Conservation (phyloP, 2,888 invertebrate species). For the Eilema caniola region DNA sequence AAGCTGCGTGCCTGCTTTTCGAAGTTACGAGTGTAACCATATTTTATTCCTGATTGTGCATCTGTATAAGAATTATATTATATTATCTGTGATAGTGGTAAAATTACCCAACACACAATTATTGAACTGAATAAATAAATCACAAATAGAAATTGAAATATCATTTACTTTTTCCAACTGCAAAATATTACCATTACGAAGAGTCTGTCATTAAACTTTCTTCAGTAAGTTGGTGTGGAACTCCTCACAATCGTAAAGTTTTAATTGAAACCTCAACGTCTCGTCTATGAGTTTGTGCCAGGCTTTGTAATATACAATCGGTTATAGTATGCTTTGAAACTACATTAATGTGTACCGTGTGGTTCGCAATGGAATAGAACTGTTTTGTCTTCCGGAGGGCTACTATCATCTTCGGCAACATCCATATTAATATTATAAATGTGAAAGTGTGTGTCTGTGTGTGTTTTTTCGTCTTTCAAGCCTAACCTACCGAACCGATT, state of each 20-base stretch:
- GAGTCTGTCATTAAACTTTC: conserved; percentile 52
- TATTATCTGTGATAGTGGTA: no score
- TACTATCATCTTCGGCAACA: no score
- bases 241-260: conserved; percentile 57
- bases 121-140: conserved; percentile 37
- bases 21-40: no score
- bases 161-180: conserved; percentile 48
- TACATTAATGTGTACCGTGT: conserved; percentile 20
- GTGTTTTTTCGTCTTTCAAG: no score
- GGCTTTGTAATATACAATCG: conserved; percentile 43
- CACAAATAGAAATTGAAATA: conserved; percentile 43
- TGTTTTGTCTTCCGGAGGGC: conserved; percentile 8
- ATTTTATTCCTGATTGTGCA: no score
- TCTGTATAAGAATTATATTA: no score
- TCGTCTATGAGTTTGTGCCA: conserved; percentile 51
- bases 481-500: no score
- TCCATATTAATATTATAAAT: no score
- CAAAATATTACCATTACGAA: conserved; percentile 57
- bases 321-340: conserved; percentile 23
- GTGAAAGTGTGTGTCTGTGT: no score
- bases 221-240: conserved; percentile 53
- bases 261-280: conserved; percentile 64
- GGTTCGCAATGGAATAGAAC: conserved; percentile 5
- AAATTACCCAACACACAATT: neutral
- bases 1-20: no score